These are phyloP conservation scores for Tenodera sinensis DNA, from an alignment of 2,888 invertebrate species.

Conservation along the genomic window DNA sequence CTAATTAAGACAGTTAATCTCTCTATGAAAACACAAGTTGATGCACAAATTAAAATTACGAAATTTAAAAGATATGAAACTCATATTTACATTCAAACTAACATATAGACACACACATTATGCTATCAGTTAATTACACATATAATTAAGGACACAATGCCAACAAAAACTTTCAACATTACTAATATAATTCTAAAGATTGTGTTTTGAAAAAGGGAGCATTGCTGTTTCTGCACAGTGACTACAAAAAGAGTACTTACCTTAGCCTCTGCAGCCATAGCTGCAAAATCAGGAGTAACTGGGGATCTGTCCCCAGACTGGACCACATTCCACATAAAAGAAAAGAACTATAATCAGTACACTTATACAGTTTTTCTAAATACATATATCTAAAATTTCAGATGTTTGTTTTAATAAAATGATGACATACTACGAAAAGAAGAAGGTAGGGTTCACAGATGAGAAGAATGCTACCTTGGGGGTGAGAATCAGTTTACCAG, in stretches of 20 bases:
- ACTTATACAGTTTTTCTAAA: too few species aligned
- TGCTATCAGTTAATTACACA: neutral
- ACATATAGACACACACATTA: neutral
- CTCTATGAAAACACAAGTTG: neutral
- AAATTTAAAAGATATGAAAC: neutral
- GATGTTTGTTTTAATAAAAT: too few species aligned
- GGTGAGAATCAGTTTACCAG: too few species aligned
- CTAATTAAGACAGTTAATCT: neutral
- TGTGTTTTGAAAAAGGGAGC: neutral
- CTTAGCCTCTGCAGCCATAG: constrained; percentile 45
- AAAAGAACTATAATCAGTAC: neutral
- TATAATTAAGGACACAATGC: neutral
- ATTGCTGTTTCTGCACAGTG: neutral
- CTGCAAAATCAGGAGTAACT: constrained; percentile 45
- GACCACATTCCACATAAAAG: neutral
- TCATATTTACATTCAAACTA: neutral
- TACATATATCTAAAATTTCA: too few species aligned
- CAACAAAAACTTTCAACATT: neutral
- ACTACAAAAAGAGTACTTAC: constrained; percentile 33
- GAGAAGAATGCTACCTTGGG: too few species aligned
- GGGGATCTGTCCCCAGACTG: constrained; percentile 22
- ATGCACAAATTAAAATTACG: neutral
- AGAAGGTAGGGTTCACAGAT: too few species aligned
- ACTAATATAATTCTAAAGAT: neutral
- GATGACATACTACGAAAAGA: too few species aligned